phyloP scores from a whole-genome alignment of 2,797 vertebrate genomes.

The Erithacus rubecula region DNA sequence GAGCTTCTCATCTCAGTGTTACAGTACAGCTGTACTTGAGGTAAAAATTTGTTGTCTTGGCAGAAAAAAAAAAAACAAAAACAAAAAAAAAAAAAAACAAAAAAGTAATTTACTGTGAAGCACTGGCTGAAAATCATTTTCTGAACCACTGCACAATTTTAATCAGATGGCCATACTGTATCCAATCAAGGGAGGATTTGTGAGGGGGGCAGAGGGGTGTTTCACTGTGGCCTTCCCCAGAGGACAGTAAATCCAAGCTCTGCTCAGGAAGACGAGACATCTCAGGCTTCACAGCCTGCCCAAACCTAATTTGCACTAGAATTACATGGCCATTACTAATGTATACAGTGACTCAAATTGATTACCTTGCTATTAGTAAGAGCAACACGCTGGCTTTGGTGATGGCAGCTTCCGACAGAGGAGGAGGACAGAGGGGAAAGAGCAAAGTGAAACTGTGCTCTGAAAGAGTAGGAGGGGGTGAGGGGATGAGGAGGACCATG shows the following conservation, averaged over 20 bases:
- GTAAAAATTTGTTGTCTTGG: slow-evolving; percentile 16
- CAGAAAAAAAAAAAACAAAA: not conserved
- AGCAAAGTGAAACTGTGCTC: not conserved
- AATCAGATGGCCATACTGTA: slow-evolving; percentile 56
- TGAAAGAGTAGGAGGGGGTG: not conserved
- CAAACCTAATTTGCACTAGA: slow-evolving; percentile 70
- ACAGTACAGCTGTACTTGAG: slow-evolving; percentile 4
- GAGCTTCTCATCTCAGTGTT: not conserved
- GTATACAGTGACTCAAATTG: slow-evolving; percentile 61
- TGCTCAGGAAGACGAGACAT: slow-evolving; percentile 58
- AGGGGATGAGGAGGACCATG: not conserved
- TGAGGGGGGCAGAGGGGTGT: not conserved
- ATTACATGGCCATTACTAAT: slow-evolving; percentile 71
- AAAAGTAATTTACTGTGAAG: slow-evolving; percentile 47
- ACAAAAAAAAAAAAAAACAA: not conserved
- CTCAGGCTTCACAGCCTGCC: slow-evolving; percentile 31
- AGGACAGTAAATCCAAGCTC: slow-evolving; percentile 65
- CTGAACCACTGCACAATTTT: slow-evolving; percentile 63
- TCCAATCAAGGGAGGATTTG: slow-evolving; percentile 61
- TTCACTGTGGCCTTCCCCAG: slow-evolving; percentile 48
- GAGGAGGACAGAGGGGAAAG: not conserved
- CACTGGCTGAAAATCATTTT: slow-evolving; percentile 61
- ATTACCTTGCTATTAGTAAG: slow-evolving; percentile 65
- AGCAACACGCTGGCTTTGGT: not conserved
- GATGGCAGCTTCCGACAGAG: not conserved